Conservation (phyloP, 2,113 vertebrate species). For the Melanocharis versteri region DNA sequence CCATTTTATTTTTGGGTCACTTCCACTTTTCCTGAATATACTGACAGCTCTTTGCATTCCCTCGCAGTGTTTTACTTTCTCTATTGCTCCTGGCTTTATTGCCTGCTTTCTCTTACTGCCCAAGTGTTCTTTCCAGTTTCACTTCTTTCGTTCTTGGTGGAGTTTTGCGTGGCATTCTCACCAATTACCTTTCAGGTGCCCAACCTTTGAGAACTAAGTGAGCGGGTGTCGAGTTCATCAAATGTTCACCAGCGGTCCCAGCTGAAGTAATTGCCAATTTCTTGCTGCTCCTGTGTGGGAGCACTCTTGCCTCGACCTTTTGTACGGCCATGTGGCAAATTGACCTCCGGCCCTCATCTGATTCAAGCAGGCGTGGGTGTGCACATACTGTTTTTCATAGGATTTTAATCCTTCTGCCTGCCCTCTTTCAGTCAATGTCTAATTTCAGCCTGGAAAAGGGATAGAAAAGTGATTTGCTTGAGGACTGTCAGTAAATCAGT, state of each 20-base stretch:
- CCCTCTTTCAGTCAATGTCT: not conserved
- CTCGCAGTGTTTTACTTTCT: not conserved
- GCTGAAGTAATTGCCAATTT: conserved; percentile 4
- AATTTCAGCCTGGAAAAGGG: not conserved
- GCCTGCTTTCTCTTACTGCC: not conserved
- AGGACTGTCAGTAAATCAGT: not conserved
- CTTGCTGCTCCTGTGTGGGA: not conserved
- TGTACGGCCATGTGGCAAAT: not conserved
- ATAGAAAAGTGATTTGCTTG: not conserved
- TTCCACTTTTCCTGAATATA: not conserved
- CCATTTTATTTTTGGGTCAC: not conserved
- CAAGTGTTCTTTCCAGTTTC: not conserved
- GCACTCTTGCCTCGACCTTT: not conserved
- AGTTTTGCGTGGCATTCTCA: not conserved
- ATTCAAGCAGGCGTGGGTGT: not conserved
- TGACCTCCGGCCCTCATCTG: not conserved
- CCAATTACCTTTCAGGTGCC: not conserved
- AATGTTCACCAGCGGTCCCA: not conserved
- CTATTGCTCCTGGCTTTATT: not conserved
- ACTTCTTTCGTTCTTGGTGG: rapidly evolving
- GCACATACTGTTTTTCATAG: not conserved
- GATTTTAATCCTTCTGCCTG: not conserved
- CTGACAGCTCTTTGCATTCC: rapidly evolving
- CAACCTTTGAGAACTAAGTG: not conserved
- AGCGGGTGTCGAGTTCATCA: not conserved